Base-by-base conservation (phyloP, 1,140 invertebrate genomes). In the Zophobas atratus region DNA sequence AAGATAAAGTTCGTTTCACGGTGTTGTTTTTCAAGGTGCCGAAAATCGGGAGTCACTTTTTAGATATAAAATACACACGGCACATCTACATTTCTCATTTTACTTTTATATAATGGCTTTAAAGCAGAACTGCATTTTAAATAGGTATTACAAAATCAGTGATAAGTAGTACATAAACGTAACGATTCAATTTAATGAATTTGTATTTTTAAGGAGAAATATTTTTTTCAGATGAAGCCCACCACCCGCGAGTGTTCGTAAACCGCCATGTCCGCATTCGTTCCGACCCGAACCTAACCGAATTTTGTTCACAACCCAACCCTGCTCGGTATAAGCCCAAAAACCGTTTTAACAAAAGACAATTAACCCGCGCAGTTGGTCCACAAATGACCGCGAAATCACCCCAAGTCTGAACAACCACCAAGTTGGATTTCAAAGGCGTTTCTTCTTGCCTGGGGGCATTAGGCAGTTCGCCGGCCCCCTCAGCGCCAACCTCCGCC, bases 361-460 rank as follows among this genome's bases (percentile, higher is more conserved):
- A 6, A 8, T 35, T 38, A 63, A 63, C 6, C 51, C 36, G 6
- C 46, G 46, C 41, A 6, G 33, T 51, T 33, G 70, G 51, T 72
- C 48, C 48, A 39, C 35, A 43, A 56, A 67, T 67, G 60, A 67
- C 60, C 60, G 39, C 60, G 39, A 67, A 67, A 67, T 67, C 39
- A 38, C 60, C 39, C 38, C 60, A 72, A 72, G 70, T 56, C 48
- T 72, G 8, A 72, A 20, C 48, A 72, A 43, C 87, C 87, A 84
- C 86, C 88, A 89, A 88, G 88, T 89, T 89, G 89, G 89, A 89
- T 89, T 89, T 89, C 88, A 89, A 89, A 86, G 85, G 85, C 76
- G 85, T 86, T 20, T 83, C 86, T 34, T 86, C 84, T 55, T 85
- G 85, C 79, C 79, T 86, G 86, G 86, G 86, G 85, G 85, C 85